Percentiles rank a stretch among this genome's conserved stretches.
Evolutionary conservation across 1,140 invertebrate genomes (phyloP).

Genomic region (Dreissena polymorpha): DNA sequence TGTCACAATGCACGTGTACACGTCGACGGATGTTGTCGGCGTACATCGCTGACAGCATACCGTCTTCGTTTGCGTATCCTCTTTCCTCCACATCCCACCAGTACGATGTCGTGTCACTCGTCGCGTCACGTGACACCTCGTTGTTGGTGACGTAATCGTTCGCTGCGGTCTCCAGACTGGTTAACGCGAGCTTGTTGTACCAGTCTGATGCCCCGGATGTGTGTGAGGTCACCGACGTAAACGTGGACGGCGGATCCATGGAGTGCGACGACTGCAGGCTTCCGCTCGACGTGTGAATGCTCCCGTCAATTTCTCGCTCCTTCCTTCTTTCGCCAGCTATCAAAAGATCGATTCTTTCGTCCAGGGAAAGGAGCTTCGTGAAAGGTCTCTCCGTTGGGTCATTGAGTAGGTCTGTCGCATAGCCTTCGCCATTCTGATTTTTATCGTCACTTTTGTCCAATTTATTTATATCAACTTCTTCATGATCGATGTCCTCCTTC

Average conservation of each 20-base stretch:
- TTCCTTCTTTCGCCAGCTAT: slow-evolving; percentile 39
- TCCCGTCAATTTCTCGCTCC: slow-evolving; percentile 18
- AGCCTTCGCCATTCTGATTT: background rate
- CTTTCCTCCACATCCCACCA: slow-evolving; percentile 43
- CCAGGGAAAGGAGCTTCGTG: slow-evolving; percentile 28
- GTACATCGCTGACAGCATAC: slow-evolving; percentile 5
- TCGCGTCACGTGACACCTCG: slow-evolving; percentile 22
- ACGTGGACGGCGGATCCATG: slow-evolving; percentile 1
- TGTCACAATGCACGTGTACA: slow-evolving; percentile 48
- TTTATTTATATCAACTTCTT: background rate
- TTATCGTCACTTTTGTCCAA: background rate
- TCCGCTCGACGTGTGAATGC: slow-evolving; percentile 1
- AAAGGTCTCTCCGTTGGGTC: slow-evolving; percentile 47
- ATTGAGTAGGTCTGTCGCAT: background rate
- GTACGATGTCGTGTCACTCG: slow-evolving; percentile 21
- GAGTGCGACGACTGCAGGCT: slow-evolving; percentile 8
- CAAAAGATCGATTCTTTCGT: slow-evolving; percentile 49
- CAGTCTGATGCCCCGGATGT: slow-evolving; percentile 46
- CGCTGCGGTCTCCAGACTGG: slow-evolving; percentile 43
- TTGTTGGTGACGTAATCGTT: slow-evolving; percentile 35
- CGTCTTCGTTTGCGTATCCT: background rate
- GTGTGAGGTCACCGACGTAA: slow-evolving; percentile 45
- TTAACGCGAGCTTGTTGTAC: slow-evolving; percentile 27
- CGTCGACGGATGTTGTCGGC: slow-evolving; percentile 27
- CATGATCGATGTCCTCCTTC: background rate